Evolutionary conservation across 2,888 invertebrate genomes (phyloP), one percentile per base, ranked within the genome.

Genomic region (Sphinx pinastri): DNA sequence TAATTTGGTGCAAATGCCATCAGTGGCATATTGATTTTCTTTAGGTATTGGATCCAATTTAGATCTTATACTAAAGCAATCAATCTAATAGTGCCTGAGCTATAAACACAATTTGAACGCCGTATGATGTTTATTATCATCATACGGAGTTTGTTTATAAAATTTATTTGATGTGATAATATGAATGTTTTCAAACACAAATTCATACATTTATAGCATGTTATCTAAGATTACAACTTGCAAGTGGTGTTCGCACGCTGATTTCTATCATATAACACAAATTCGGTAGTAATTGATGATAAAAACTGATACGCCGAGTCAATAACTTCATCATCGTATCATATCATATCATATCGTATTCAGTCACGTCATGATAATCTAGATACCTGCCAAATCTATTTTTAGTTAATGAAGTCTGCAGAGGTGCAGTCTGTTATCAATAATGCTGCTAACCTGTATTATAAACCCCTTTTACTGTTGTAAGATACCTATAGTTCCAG

Each of bases 271-370:
- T 19, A 55, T 55, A 16, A 54, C 45, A 45, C 16, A 16, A 60
- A 60, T 63, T 63, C 13, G 47, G 19, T 47, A 63, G 49, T 63
- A 63, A 63, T 49, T 49, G 13, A 63, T 63, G 7, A 49, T 63
- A 63, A 63, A 11, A 49, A 19, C 49, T 19, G 63, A 63, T 63
- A 63, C 49, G 63, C 13, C 19, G 19, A 19, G 63, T 63, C 49
- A 47, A 25, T 47, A 63, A 63, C 63, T 49, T 19, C 19, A 19
- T 19, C 19, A 49, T n/a, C n/a, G n/a, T n/a, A n/a, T n/a, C n/a
- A n/a, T n/a, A n/a, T n/a, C n/a, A n/a, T n/a, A n/a, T n/a, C n/a
- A n/a, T n/a, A n/a, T n/a, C n/a, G n/a, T n/a, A n/a, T n/a, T n/a
- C 19, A 63, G 19, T 49, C 19, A 63, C 19, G 49, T 63, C 12